Conservation (phyloP, 2,888 invertebrate genomes). For the Pammene aurita region DNA sequence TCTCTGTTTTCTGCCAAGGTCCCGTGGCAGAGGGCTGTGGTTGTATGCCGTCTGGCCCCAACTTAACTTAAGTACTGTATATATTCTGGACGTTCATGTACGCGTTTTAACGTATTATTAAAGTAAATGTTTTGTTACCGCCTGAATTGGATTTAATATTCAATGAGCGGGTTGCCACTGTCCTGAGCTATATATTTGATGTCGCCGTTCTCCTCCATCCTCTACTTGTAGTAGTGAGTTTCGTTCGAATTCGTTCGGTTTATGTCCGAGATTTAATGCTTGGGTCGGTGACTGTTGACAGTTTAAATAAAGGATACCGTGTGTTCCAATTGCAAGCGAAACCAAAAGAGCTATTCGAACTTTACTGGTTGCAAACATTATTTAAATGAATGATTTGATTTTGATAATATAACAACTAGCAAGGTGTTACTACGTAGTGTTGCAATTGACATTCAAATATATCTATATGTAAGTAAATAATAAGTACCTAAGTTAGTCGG, state of each 20-base stretch:
- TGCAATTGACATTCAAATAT: no score
- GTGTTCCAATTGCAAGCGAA: not conserved
- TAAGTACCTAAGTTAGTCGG: no score
- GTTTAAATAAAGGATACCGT: slow-evolving; percentile 8
- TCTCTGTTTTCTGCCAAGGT: no score
- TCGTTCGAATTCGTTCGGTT: slow-evolving; percentile 8
- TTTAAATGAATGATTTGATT: no score
- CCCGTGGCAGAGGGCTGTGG: no score
- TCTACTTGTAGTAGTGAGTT: slow-evolving; percentile 31
- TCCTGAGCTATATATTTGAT: slow-evolving; percentile 27
- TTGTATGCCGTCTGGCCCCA: no score
- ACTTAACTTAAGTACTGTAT: no score
- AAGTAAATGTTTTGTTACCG: slow-evolving; percentile 21
- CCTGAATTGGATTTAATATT: slow-evolving; percentile 30
- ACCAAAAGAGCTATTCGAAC: not conserved
- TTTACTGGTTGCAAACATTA: no score
- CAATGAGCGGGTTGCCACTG: slow-evolving; percentile 28
- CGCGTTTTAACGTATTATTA: slow-evolving; percentile 19
- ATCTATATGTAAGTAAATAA: no score
- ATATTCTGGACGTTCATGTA: no score
- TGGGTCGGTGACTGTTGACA: slow-evolving; percentile 8
- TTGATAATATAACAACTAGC: no score
- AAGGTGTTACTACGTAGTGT: no score
- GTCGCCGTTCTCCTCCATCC: slow-evolving; percentile 15
- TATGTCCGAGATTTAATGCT: slow-evolving; percentile 28